phyloP scores from a whole-genome alignment of 2,113 vertebrate species.

The Chrysochloris asiatica region DNA sequence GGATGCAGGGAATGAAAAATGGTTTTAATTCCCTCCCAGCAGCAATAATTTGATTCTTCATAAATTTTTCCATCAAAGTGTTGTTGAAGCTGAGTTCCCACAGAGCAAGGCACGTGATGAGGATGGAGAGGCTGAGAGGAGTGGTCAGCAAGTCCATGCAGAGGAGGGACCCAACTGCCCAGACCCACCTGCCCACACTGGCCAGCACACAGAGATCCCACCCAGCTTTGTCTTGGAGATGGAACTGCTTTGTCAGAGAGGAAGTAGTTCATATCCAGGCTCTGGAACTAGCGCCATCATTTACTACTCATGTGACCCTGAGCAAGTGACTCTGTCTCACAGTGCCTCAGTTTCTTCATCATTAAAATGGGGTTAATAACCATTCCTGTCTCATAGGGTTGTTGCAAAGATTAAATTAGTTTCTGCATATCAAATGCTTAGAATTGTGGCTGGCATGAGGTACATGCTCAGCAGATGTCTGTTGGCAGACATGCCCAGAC shows the following conservation, averaged over 20 bases:
- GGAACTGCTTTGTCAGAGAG: rapidly evolving
- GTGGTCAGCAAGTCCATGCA: conserved; percentile 76
- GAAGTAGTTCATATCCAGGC: neutral
- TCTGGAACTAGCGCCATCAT: rapidly evolving
- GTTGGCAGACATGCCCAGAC: neutral
- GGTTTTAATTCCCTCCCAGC: conserved; percentile 91
- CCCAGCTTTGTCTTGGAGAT: neutral
- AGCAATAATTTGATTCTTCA: conserved; percentile 91
- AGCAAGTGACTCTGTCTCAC: neutral
- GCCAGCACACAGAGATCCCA: rapidly evolving
- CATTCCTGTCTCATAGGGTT: neutral
- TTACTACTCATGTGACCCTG: neutral
- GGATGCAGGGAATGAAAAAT: conserved; percentile 90
- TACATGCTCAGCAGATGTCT: rapidly evolving
- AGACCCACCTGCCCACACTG: neutral
- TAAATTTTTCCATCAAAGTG: conserved; percentile 91
- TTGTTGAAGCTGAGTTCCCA: conserved; percentile 84
- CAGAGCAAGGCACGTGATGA: conserved; percentile 79
- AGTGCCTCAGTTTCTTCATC: neutral
- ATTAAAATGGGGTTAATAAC: conserved; percentile 19
- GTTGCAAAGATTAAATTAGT: neutral
- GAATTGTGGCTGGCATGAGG: rapidly evolving
- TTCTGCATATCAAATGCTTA: neutral
- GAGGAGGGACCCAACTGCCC: neutral
- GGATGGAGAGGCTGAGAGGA: conserved; percentile 75